Base-by-base conservation (phyloP, 2,113 vertebrate genomes). In the Dinomys branickii region DNA sequence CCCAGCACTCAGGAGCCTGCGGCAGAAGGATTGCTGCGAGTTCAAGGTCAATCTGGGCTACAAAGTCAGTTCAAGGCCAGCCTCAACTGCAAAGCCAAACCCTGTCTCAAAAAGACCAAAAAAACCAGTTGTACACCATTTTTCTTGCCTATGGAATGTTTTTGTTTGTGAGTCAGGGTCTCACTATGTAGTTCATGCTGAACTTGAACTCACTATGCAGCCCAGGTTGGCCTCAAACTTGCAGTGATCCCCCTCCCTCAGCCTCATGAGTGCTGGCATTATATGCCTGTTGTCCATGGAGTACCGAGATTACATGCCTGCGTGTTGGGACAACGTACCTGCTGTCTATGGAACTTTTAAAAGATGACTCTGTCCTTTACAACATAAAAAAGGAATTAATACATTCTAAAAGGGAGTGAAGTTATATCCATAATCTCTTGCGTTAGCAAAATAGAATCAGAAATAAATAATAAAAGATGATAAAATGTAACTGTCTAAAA, bases 401-500 rank as follows among this genome's bases (percentile, higher is more conserved):
- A 86, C 6, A 63, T 52, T 89, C 75, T 83, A 78, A 95, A 86
- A 84, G 38, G 19, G n/a, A 81, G 33, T 59, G 13, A 91, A 85
- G 47, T 54, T 88, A 61, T 63, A 91, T n/a, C 10, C 50, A 91
- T 52, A 78, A 44, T 5, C 13, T 88, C 33, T 69, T 91, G 80
- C 52, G 24, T 87, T 93, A 94, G 77, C 4, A 95, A 82, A 82
- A 85, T 69, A 82, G 91, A 96, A 80, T 87, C 85, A 88, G 20
- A 91, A 95, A 85, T 84, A 87, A 94, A 33, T 96, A 88, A 93
- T 80, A 87, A 95, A 85, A 93, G 13, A 94, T 63, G 16, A 80
- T 41, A 88, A 95, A 90, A 93, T 30, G 0, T 67, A 85, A 89
- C 52, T 90, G 56, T 81, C 26, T 92, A 28, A 94, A 63, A 73